phyloP scores from a whole-genome alignment of 2,797 vertebrate genomes.

The Rhodeus uyekii region DNA sequence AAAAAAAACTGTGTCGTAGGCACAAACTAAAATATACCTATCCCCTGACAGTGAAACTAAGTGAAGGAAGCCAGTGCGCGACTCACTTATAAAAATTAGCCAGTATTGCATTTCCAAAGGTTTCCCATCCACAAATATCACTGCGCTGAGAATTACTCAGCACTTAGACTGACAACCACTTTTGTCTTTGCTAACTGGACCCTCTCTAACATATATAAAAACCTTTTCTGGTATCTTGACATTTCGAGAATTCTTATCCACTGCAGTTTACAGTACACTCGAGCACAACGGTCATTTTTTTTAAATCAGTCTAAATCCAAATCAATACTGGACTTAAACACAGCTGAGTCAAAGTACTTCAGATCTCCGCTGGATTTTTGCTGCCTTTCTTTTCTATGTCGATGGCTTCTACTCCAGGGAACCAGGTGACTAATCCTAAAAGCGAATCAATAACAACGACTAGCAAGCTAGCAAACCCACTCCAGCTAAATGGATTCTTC shows the following conservation, averaged over 20 bases:
- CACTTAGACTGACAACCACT: background rate
- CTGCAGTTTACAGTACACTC: background rate
- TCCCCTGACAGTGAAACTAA: background rate
- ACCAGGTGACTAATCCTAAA: slow-evolving; percentile 47
- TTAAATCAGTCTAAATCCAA: slow-evolving; percentile 40
- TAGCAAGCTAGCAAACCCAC: slow-evolving; percentile 30
- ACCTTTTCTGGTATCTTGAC: background rate
- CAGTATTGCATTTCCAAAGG: background rate
- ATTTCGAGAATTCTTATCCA: slow-evolving; percentile 2
- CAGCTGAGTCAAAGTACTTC: slow-evolving; percentile 29
- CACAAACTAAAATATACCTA: slow-evolving; percentile 10
- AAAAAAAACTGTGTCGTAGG: background rate
- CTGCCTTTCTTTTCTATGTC: slow-evolving; percentile 12
- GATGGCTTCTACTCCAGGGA: slow-evolving; percentile 41
- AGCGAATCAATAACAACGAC: slow-evolving; percentile 49
- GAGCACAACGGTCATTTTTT: slow-evolving; percentile 7
- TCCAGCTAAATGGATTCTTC: slow-evolving; percentile 32
- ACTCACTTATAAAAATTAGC: background rate
- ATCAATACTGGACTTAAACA: slow-evolving; percentile 39
- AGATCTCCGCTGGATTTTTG: slow-evolving; percentile 36
- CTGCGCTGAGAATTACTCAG: background rate
- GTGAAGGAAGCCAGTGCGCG: background rate
- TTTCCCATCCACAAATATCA: background rate
- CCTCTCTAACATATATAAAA: background rate
- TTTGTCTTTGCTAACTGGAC: background rate